Evolutionary conservation across 2,888 invertebrate species (phyloP).

Genomic region (Antitype chi): DNA sequence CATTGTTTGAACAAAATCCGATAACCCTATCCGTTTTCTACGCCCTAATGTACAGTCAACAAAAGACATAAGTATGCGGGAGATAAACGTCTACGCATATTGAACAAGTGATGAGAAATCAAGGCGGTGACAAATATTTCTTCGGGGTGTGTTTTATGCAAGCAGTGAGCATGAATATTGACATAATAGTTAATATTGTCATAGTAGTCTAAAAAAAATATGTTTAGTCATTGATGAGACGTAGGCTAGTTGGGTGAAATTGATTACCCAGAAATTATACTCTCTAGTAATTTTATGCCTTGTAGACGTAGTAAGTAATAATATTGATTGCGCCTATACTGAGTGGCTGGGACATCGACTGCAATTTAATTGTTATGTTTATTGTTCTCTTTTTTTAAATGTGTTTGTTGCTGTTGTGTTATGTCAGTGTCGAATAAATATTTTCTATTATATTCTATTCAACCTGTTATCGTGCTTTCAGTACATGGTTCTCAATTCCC

Average conservation of each 20-base stretch:
- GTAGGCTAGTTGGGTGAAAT: not conserved
- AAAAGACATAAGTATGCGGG: not conserved
- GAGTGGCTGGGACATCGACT: no score
- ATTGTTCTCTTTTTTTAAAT: no score
- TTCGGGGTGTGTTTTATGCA: not conserved
- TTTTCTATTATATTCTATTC: no score
- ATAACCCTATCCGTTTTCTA: conserved; percentile 34
- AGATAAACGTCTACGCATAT: not conserved
- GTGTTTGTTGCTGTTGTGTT: no score
- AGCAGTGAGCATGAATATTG: not conserved
- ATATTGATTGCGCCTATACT: not conserved
- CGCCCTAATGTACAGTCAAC: conserved; percentile 15
- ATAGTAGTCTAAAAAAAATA: no score
- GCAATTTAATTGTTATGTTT: no score
- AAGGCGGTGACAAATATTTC: not conserved
- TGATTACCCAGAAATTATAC: not conserved
- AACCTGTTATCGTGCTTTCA: no score
- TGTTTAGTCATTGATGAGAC: no score
- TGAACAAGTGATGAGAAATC: not conserved
- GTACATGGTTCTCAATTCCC: no score
- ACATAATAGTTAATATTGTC: no score
- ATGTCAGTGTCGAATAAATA: no score
- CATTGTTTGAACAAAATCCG: conserved; percentile 32
- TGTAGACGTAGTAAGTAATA: not conserved
- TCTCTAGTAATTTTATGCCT: not conserved